phyloP scores from a whole-genome alignment of 2,113 vertebrate species.

The Myrmophylax atrothorax region DNA sequence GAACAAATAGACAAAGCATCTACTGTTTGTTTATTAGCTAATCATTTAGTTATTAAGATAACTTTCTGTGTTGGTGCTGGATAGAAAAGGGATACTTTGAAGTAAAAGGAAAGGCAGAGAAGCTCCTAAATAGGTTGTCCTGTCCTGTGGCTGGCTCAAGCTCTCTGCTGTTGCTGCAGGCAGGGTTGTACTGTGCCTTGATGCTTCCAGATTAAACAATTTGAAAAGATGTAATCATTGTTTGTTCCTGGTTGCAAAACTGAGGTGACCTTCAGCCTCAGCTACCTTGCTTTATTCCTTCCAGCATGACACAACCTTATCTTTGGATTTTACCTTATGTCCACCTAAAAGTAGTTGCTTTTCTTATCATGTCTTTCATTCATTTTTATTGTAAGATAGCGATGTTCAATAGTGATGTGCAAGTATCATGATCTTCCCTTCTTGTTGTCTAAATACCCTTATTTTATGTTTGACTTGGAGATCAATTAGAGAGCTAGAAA shows the following conservation, averaged over 20 bases:
- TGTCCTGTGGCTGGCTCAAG: background rate
- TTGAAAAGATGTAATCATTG: background rate
- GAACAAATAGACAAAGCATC: background rate
- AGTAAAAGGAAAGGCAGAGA: background rate
- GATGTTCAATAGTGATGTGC: background rate
- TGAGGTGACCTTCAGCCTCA: background rate
- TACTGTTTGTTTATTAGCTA: background rate
- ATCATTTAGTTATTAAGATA: background rate
- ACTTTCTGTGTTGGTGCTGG: background rate
- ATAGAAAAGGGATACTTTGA: background rate
- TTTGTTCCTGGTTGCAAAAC: background rate
- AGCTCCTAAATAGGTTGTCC: background rate
- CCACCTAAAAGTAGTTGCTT: background rate
- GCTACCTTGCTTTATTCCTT: background rate
- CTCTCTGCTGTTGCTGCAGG: background rate
- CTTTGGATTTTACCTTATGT: background rate
- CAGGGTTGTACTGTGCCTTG: background rate
- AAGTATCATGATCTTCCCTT: background rate
- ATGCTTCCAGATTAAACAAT: constrained; percentile 6
- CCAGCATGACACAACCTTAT: background rate
- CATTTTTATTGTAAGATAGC: background rate
- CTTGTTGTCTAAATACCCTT: background rate
- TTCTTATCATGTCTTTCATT: background rate
- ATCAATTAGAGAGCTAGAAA: background rate
- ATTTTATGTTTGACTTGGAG: background rate